Percentiles rank a stretch among this genome's conserved stretches.
These are phyloP conservation scores for Mustela nigripes DNA, from an alignment of 2,113 vertebrate genomes.

Conservation along the genomic window DNA sequence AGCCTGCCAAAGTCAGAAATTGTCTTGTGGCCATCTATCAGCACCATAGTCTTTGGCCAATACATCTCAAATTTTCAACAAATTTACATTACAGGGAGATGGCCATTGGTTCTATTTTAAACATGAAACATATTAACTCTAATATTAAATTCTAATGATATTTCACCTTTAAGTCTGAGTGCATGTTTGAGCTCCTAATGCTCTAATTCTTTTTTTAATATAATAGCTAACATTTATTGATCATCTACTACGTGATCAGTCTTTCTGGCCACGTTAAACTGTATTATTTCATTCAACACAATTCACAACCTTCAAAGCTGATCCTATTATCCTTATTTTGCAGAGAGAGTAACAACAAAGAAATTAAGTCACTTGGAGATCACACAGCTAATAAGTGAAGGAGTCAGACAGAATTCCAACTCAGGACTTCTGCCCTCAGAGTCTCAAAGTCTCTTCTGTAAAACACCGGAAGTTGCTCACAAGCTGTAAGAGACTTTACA, in stretches of 20 bases:
- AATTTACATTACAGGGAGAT: neutral
- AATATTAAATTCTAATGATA: neutral
- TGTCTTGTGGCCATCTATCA: neutral
- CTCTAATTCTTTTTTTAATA: conserved; percentile 29
- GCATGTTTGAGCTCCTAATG: neutral
- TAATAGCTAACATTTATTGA: neutral
- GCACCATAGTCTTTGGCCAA: neutral
- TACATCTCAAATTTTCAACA: neutral
- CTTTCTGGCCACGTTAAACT: neutral
- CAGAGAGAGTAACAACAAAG: neutral
- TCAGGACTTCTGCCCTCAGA: neutral
- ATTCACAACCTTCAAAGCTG: neutral
- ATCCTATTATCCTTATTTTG: neutral
- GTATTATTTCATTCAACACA: neutral
- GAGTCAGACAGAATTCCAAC: neutral
- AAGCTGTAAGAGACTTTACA: neutral
- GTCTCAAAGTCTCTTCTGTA: neutral
- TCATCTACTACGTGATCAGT: neutral
- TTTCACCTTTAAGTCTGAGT: neutral
- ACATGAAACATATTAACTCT: neutral
- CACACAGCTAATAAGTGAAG: neutral
- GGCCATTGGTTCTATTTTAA: neutral
- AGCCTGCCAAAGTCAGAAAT: neutral
- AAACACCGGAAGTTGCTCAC: neutral
- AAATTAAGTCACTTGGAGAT: neutral